Base-by-base conservation (phyloP, 2,797 vertebrate genomes). In the Lepus townsendii region DNA sequence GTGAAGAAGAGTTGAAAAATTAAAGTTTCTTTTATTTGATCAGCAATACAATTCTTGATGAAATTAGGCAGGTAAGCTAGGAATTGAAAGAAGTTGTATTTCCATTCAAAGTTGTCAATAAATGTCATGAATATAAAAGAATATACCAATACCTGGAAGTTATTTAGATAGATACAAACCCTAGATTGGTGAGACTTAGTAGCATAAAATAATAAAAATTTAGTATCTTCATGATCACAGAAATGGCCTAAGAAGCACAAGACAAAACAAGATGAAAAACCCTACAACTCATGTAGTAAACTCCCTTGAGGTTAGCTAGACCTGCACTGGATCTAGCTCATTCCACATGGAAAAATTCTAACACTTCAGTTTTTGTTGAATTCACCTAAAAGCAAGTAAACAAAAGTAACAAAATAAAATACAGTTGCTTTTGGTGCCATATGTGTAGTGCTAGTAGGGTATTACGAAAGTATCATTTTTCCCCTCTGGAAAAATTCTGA, bases 91-190 rank as follows among this genome's bases (percentile, higher is more conserved):
- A 89, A 86, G 32, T 75, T 52, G 68, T 32, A 38, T 77, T 94
- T 38, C 0, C n/a, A 10, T 82, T 94, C 63, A 85, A 88, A 85
- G 6, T 27, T 88, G 30, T 85, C 68, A 38, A 7, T 80, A 66
- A 8, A 77, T 86, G 90, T 84, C 30, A 84, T 80, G 24, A 91
- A 72, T 38, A 68, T 27, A 35, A 63, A 92, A 57, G 38, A 68
- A 11, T 63, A 0, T 65, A 78, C 52, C 14, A 83, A 16, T 82
- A 87, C 4, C 3, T 79, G 27, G 12, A 32, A 2, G 8, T 60
- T 92, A 69, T 60, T 92, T 83, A 87, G 27, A 92, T 73, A 87
- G 35, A 87, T 35, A 87, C 10, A 95, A 89, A 68, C 11, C 19
- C 24, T 83, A 30, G 22, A 85, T 17, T 52, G 20, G 63, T 82